phyloP scores from a whole-genome alignment of 1,140 invertebrate species.

The Temnothorax nylanderi region DNA sequence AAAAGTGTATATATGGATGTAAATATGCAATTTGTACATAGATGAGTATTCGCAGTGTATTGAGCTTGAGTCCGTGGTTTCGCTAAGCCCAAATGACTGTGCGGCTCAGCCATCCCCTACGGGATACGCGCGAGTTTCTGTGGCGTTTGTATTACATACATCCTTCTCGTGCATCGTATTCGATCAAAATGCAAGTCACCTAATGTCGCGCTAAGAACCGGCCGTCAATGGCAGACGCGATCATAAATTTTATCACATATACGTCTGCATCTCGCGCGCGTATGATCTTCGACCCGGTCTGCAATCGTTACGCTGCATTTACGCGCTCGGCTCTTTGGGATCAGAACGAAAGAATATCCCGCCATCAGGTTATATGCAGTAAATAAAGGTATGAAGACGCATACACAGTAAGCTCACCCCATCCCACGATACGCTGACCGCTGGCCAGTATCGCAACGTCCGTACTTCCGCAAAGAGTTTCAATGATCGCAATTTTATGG shows the following conservation, averaged over 20 bases:
- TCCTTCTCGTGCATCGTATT: not conserved
- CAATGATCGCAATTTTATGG: constrained; percentile 7
- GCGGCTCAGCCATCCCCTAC: not conserved
- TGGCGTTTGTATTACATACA: not conserved
- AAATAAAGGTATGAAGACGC: not conserved
- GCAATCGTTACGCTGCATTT: not conserved
- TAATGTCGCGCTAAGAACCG: constrained; percentile 24
- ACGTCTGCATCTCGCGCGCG: not conserved
- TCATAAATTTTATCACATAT: constrained; percentile 39
- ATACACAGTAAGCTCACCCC: too few species aligned
- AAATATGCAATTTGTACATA: not conserved
- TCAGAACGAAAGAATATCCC: not conserved
- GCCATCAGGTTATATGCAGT: not conserved
- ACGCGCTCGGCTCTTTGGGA: not conserved
- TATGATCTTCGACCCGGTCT: not conserved
- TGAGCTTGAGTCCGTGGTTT: not conserved
- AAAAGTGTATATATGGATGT: not conserved
- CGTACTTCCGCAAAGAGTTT: constrained; percentile 24
- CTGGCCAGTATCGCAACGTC: not conserved
- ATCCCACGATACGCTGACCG: not conserved
- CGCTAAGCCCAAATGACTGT: not conserved
- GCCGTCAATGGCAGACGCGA: not conserved
- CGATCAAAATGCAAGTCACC: constrained; percentile 33
- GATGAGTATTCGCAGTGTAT: not conserved
- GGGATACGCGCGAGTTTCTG: not conserved